These are phyloP conservation scores for Leucophenga varia DNA, from an alignment of 1,140 invertebrate genomes.

Conservation along the genomic window DNA sequence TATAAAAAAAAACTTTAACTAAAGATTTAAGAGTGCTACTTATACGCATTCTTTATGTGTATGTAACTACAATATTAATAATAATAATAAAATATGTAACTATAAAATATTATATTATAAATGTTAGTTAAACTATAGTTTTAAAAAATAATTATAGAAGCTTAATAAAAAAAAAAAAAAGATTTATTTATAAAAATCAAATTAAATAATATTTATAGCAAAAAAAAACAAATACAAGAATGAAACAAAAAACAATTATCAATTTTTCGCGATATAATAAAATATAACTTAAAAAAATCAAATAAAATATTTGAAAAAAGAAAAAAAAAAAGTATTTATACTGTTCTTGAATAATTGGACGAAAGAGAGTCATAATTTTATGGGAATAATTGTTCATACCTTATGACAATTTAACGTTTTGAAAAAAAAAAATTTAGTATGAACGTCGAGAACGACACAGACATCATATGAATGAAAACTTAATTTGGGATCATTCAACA, in stretches of 20 bases:
- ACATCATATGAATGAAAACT: no score
- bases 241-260: conserved; percentile 8
- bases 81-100: conserved; percentile 20
- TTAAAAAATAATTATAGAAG: conserved; percentile 47
- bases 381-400: no score
- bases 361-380: conserved; percentile 10
- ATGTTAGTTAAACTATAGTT: conserved; percentile 37
- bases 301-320: conserved; percentile 29
- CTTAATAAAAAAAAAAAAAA: conserved; percentile 32
- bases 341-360: not conserved
- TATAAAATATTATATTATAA: conserved; percentile 9
- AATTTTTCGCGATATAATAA: conserved; percentile 16
- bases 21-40: conserved; percentile 8
- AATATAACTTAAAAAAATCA: conserved; percentile 24
- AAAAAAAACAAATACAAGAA: conserved; percentile 10
- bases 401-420: no score
- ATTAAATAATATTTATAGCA: conserved; percentile 6
- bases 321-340: conserved; percentile 15
- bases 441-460: no score
- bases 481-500: no score
- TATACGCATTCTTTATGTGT: conserved; percentile 26
- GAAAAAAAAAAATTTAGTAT: no score
- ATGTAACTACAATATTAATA: conserved; percentile 22
- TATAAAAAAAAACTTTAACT: conserved; percentile 19
- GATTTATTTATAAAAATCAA: conserved; percentile 39